Evolutionary conservation across 2,797 vertebrate species (phyloP).

Genomic region (Carcharodon carcharias): DNA sequence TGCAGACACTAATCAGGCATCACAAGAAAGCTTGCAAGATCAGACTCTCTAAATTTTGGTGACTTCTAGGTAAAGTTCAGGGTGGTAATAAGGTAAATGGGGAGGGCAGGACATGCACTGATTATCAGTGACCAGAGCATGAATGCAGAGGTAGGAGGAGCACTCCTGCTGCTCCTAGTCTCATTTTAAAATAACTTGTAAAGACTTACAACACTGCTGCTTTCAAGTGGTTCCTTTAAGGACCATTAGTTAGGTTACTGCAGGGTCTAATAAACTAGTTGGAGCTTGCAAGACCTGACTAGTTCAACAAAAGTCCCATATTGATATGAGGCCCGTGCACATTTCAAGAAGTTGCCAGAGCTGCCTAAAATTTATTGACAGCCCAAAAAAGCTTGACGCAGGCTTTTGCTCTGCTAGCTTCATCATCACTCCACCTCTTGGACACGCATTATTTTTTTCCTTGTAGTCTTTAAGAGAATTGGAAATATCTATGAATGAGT

Average conservation of each 20-base stretch:
- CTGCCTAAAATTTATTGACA: neutral
- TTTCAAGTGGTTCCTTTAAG: neutral
- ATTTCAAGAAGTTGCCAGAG: neutral
- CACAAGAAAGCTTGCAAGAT: neutral
- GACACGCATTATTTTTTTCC: neutral
- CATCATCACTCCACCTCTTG: neutral
- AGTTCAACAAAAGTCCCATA: neutral
- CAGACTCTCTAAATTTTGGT: neutral
- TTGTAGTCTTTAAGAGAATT: neutral
- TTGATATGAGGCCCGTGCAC: neutral
- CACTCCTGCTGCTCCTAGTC: neutral
- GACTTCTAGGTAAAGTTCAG: neutral
- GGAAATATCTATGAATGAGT: neutral
- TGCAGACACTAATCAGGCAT: neutral
- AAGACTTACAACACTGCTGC: neutral
- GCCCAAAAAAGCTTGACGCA: neutral
- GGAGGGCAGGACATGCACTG: neutral
- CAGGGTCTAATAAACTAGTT: neutral
- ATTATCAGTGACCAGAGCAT: neutral
- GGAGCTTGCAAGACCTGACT: neutral
- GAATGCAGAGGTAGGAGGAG: neutral
- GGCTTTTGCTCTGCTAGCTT: neutral
- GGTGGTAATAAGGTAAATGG: neutral
- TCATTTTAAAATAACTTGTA: neutral
- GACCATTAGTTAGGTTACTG: neutral